phyloP scores from a whole-genome alignment of 2,888 invertebrate genomes.

The Bedellia somnulentella region DNA sequence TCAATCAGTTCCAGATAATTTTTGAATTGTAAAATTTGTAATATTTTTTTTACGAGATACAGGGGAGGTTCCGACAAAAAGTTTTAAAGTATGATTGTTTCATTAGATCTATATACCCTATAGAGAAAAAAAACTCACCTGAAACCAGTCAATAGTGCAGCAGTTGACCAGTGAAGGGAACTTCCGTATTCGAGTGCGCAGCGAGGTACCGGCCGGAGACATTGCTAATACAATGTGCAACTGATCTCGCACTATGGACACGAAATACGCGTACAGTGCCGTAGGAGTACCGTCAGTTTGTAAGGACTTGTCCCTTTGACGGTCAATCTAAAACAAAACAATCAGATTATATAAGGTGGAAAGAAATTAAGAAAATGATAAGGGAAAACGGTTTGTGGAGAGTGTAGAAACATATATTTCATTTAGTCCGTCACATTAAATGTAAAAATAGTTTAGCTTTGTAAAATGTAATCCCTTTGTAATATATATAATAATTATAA shows the following conservation, averaged over 20 bases:
- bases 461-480: too few species aligned
- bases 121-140: too few species aligned
- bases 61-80: too few species aligned
- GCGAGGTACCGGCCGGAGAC: constrained; percentile 87
- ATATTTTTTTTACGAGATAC: too few species aligned
- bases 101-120: too few species aligned
- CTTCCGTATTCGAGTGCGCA: constrained; percentile 81
- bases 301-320: constrained; percentile 80
- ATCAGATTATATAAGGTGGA: neutral
- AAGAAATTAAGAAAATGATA: neutral
- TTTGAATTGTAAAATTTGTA: too few species aligned
- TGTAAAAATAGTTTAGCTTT: too few species aligned
- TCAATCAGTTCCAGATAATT: too few species aligned
- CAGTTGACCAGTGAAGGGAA: constrained; percentile 94
- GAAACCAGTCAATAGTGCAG: constrained; percentile 96
- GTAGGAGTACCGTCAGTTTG: constrained; percentile 93
- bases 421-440: too few species aligned
- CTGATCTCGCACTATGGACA: constrained; percentile 85
- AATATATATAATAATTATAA: too few species aligned
- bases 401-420: constrained; percentile 5
- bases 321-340: constrained; percentile 66
- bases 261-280: constrained; percentile 89
- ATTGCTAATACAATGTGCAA: constrained; percentile 86
- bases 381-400: neutral
- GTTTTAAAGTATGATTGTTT: too few species aligned